Base-by-base conservation (phyloP, 2,888 invertebrate genomes). In the Drosophila nigricruria region DNA sequence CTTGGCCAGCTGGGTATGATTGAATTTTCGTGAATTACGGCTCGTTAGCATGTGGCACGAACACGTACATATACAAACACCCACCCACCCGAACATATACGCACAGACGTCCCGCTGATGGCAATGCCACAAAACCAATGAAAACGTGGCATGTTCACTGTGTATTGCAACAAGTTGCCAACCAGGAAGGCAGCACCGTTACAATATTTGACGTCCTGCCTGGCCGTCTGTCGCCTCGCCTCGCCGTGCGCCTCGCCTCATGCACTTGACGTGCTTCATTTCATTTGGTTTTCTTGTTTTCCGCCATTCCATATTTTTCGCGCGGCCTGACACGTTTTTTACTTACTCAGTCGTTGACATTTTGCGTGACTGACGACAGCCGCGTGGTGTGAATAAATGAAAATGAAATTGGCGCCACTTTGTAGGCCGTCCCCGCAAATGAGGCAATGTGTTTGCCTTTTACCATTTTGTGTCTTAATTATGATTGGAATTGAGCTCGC, bases 311-410 rank as follows among this genome's bases (percentile, higher is more conserved):
- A 81, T 82, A 83, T 82, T 86, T 87, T 73, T 74, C 82, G 81
- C 81, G 74, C 70, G 75, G 85, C 67, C 85, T 66, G 86, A 80
- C 84, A 83, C 86, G 84, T 84, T 83, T 84, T 82, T 83, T 80
- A 78, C 83, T 86, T 85, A 82, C 85, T 75, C 85, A 83, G 81
- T 73, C 78, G 75, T 82, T 82, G 85, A 87, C 78, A 87, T 82
- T 89, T 90, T 79, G 89, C 89, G 89, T 90, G 90, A 89, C 89
- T 89, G 89, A 82, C 89, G 90, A 90, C 89, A 86, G 77, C 86
- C 66, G 79, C 77, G 81, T 84, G 85, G 84, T 86, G 84, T 77
- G 86, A 85, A 85, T 84, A 82, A 83, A 86, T 86, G 84, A 82
- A 83, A 86, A 84, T 84, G 86, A 79, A 82, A 82, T 84, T 86